phyloP scores from a whole-genome alignment of 2,113 vertebrate species.

The Hippolais icterina region DNA sequence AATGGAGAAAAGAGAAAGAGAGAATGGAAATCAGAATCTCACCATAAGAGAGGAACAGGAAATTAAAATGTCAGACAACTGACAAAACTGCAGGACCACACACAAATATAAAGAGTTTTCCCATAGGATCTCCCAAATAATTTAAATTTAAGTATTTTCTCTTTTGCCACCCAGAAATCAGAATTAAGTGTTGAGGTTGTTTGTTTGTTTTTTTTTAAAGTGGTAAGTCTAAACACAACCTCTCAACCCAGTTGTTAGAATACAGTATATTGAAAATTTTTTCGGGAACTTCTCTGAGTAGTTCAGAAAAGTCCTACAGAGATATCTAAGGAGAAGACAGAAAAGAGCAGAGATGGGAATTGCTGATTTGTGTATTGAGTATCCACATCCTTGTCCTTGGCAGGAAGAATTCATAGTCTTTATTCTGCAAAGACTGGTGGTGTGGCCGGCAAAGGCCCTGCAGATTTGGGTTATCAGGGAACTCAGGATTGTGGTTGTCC shows the following conservation, averaged over 20 bases:
- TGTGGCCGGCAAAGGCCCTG: background rate
- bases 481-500: background rate
- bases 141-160: background rate
- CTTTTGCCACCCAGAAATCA: background rate
- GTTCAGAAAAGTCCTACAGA: background rate
- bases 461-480: background rate
- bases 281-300: background rate
- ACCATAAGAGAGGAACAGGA: slow-evolving; percentile 66
- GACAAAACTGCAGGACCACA: slow-evolving; percentile 65
- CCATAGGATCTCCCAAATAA: background rate
- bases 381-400: background rate
- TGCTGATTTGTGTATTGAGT: background rate
- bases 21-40: slow-evolving; percentile 61
- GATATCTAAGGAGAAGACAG: background rate
- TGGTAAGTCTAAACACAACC: background rate
- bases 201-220: background rate
- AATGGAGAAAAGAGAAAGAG: slow-evolving; percentile 31
- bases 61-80: slow-evolving; percentile 70
- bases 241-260: background rate
- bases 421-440: background rate
- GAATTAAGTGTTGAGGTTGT: background rate
- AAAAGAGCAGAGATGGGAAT: background rate
- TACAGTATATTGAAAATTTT: background rate
- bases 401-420: background rate
- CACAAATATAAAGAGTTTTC: background rate